Percentiles rank a stretch among this genome's conserved stretches.
Evolutionary conservation across 2,888 invertebrate genomes (phyloP).

Genomic region (Cataglyphis cursor): DNA sequence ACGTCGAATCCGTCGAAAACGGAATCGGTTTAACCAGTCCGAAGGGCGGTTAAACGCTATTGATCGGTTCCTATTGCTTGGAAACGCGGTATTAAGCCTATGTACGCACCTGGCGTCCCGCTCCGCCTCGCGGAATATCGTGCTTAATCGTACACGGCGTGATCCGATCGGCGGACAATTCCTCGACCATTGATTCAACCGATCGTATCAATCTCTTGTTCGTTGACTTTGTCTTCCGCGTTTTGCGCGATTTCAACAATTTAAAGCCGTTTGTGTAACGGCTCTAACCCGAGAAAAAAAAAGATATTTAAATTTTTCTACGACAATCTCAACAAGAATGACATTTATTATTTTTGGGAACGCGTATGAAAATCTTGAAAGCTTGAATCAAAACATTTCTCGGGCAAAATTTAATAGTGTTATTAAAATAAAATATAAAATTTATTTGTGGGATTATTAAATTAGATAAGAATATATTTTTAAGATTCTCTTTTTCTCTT

Average conservation of each 20-base stretch:
- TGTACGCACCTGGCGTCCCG: constrained; percentile 58
- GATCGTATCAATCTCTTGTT: constrained; percentile 40
- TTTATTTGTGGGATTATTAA: not conserved
- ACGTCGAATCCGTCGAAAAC: constrained; percentile 53
- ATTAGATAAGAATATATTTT: not conserved
- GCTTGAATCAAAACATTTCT: not conserved
- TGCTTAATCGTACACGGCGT: constrained; percentile 60
- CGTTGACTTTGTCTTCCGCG: constrained; percentile 37
- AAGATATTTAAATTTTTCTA: not conserved
- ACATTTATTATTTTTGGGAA: not conserved
- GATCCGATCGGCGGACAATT: constrained; percentile 60
- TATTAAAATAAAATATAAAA: not conserved
- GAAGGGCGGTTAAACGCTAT: constrained; percentile 63
- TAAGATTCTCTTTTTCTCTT: not conserved
- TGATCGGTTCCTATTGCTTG: constrained; percentile 64
- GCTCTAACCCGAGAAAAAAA: not conserved
- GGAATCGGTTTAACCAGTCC: constrained; percentile 62
- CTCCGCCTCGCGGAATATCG: constrained; percentile 47
- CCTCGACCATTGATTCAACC: constrained; percentile 36
- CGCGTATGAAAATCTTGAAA: not conserved
- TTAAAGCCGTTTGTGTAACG: constrained; percentile 8
- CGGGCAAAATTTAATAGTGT: not conserved
- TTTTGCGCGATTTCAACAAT: constrained; percentile 7
- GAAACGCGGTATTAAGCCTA: constrained; percentile 63
- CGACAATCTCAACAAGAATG: not conserved